phyloP scores from a whole-genome alignment of 2,797 vertebrate species.

The Sebastes hubbsi region DNA sequence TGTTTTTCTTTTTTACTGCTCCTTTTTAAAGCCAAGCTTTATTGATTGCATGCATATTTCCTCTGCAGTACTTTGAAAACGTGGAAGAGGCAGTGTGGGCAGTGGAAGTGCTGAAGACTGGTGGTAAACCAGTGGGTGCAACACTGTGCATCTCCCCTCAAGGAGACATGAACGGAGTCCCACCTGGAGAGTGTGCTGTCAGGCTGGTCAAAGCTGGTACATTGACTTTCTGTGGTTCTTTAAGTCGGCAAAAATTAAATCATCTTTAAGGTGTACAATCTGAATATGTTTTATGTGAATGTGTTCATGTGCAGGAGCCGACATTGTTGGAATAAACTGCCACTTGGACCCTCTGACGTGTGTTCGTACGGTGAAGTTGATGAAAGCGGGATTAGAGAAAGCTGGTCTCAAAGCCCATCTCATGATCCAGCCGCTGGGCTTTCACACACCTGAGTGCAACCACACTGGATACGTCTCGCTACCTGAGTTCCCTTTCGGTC shows the following conservation, averaged over 20 bases:
- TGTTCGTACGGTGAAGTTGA: constrained; percentile 84
- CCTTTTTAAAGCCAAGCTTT: background rate
- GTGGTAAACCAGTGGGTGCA: constrained; percentile 88
- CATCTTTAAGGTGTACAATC: background rate
- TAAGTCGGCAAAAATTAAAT: accelerated
- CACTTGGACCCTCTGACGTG: constrained; percentile 86
- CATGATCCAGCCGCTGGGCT: constrained; percentile 88
- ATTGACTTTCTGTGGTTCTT: background rate
- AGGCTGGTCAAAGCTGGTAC: constrained; percentile 89
- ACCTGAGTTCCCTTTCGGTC: constrained; percentile 90
- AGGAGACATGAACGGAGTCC: constrained; percentile 83
- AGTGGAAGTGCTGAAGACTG: constrained; percentile 87
- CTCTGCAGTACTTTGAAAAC: constrained; percentile 88
- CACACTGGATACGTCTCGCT: constrained; percentile 86
- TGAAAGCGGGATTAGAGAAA: constrained; percentile 85
- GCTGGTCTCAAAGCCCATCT: constrained; percentile 86
- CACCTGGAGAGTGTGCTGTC: constrained; percentile 86
- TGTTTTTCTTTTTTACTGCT: background rate
- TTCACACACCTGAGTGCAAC: constrained; percentile 87
- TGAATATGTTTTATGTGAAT: background rate
- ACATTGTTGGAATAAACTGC: constrained; percentile 88
- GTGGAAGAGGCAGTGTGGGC: constrained; percentile 94
- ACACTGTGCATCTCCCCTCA: constrained; percentile 88
- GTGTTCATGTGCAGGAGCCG: constrained; percentile 78
- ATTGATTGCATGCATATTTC: background rate